Base-by-base conservation (phyloP, 2,888 invertebrate species). In the Athetis lepigone region DNA sequence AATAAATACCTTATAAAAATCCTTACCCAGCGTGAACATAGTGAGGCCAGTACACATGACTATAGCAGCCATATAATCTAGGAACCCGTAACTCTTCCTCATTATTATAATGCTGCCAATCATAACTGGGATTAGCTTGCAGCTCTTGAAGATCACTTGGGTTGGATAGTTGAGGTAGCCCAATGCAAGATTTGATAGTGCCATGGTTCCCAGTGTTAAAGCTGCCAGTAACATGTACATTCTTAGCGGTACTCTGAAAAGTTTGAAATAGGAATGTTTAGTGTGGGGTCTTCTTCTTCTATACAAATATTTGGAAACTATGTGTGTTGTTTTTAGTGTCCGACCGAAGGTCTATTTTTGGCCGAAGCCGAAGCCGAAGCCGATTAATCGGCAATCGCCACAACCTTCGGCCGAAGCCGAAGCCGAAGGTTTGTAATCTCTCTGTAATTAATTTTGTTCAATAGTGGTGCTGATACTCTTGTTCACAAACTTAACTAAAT, bases 131-230 rank as follows among this genome's bases (percentile, higher is more conserved):
- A 99, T 98, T 0, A 99, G 95, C 90, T 99, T 99, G 90, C 99
- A 99, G 88, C 99, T 99, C 90, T 99, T 99, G 88, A 99, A 99
- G 82, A 99, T 99, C 42, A 99, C 97, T 95, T 99, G 98, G 0
- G 99, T 99, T 0, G 99, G 99, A 90, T 99, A 99, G 91, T 99
- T 99, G 11, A 99, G 95, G 89, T 98, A 99, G 50, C 98, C 98
- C 11, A 99, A 95, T 1, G 99, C 98, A 4, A 98, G 96, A 91
- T 99, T 99, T 1, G 99, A 99, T 70, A 99, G 96, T 0, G 99
- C 98, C 98, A 99, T 99, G 2, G 99, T 99, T 3, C 98, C 98
- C 16, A 99, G 95, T 0, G 99, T 99, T 49, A 99, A 93, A 1
- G 98, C 95, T 43, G 99, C 99, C 69, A 99, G 91, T 43, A 98